Evolutionary conservation across 2,113 vertebrate genomes (phyloP).

Genomic region (Erinaceus europaeus): DNA sequence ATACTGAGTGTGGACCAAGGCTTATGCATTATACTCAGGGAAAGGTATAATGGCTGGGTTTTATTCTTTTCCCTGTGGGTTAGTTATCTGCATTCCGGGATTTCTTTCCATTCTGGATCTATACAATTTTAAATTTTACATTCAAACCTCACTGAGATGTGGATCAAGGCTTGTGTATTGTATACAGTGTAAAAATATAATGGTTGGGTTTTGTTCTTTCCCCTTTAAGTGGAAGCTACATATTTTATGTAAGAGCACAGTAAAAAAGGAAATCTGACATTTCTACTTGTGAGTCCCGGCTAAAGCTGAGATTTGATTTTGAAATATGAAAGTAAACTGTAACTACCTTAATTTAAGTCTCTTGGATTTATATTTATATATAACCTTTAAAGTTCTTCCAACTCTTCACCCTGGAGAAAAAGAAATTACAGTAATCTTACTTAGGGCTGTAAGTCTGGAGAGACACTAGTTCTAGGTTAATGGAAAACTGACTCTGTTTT

Average conservation of each 20-base stretch:
- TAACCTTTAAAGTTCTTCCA: slow-evolving; percentile 81
- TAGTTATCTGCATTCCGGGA: not conserved
- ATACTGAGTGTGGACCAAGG: too few relatives aligned
- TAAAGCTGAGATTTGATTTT: slow-evolving; percentile 73
- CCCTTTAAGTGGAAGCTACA: slow-evolving; percentile 35
- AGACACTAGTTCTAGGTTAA: slow-evolving; percentile 79
- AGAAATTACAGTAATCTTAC: slow-evolving; percentile 81
- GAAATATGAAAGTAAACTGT: slow-evolving; percentile 80
- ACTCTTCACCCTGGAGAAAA: slow-evolving; percentile 73
- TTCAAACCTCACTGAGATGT: not conserved
- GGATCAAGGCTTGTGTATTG: not conserved
- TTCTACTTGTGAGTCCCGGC: slow-evolving; percentile 65
- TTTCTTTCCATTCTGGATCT: not conserved
- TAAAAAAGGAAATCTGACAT: slow-evolving; percentile 65
- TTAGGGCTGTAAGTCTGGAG: slow-evolving; percentile 69
- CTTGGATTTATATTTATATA: slow-evolving; percentile 66
- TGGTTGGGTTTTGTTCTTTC: not conserved
- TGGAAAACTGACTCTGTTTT: slow-evolving; percentile 76
- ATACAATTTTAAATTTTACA: not conserved
- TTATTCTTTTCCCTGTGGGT: too few relatives aligned
- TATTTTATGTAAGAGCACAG: slow-evolving; percentile 67
- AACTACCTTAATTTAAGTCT: slow-evolving; percentile 72
- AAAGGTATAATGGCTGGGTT: too few relatives aligned
- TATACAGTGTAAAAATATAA: not conserved
- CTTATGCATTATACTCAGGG: too few relatives aligned